These are phyloP conservation scores for Polyergus mexicanus DNA, from an alignment of 1,140 invertebrate genomes.

Conservation along the genomic window DNA sequence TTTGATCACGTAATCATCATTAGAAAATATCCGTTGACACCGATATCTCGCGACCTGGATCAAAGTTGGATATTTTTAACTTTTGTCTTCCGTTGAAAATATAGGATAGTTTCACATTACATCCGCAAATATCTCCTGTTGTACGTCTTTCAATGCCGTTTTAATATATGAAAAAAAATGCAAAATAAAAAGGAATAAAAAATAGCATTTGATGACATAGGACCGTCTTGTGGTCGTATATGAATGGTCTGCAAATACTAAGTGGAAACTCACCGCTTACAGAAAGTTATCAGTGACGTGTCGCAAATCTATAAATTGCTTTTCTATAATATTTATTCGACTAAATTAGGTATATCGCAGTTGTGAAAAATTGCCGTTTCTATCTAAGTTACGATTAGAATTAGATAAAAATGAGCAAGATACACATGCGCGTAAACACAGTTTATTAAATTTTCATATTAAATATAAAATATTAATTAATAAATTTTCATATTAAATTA, in stretches of 20 bases:
- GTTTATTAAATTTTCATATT: not conserved
- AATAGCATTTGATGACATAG: not conserved
- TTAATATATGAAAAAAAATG: conserved; percentile 14
- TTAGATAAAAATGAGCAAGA: not conserved
- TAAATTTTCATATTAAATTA: not conserved
- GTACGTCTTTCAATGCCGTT: not conserved
- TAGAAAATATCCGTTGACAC: conserved; percentile 36
- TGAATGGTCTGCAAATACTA: not conserved
- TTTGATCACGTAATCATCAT: conserved; percentile 19
- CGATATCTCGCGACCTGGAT: conserved; percentile 16
- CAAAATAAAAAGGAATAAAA: not conserved
- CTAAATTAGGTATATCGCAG: not conserved
- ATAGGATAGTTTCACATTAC: conserved; percentile 2
- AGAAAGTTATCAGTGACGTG: conserved; percentile 21
- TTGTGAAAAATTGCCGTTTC: not conserved
- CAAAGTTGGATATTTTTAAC: conserved; percentile 48
- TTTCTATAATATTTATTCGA: not conserved
- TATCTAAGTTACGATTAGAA: not conserved
- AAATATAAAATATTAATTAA: not conserved
- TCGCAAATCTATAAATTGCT: not conserved
- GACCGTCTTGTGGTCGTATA: conserved; percentile 1
- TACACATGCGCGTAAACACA: not conserved
- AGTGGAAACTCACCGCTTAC: conserved; percentile 24
- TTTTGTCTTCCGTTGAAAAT: not conserved
- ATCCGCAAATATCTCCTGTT: conserved; percentile 21